Evolutionary conservation across 2,888 invertebrate species (phyloP), one percentile per base, ranked within the genome.

Genomic region (Pristionchus entomophagus): DNA sequence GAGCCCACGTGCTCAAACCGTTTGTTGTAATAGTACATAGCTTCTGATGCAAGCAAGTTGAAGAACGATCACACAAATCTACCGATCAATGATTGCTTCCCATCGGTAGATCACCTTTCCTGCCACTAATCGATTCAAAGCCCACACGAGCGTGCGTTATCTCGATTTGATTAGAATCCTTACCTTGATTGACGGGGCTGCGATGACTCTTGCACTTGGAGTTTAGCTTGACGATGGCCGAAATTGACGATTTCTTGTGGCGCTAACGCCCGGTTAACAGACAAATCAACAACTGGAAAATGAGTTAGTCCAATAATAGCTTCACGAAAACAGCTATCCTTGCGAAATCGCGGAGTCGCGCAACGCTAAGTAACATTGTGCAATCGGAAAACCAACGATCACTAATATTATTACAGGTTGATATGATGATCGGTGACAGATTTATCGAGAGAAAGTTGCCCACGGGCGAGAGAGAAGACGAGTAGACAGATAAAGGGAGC

Each of bases 221-320:
- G 22, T 41, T n/a, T 73, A 73, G 69, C 69, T 41, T 26, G 69
- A 73, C 41, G 22, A n/a, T 5, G 69, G 41, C 41, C n/a, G n/a
- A n/a, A n/a, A n/a, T n/a, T n/a, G n/a, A n/a, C n/a, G n/a, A n/a
- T n/a, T n/a, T n/a, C n/a, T n/a, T n/a, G n/a, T n/a, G n/a, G n/a
- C n/a, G n/a, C n/a, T n/a, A n/a, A n/a, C n/a, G n/a, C n/a, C n/a
- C n/a, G n/a, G n/a, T 73, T n/a, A 73, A 41, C 69, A 73, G 69
- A 73, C 41, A 73, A 73, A 73, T 73, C 69, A 73, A 73, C 69
- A 73, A 73, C 69, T 73, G 69, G 41, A 73, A 73, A 41, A 26
- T 14, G 17, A 35, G 22, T 59, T 59, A 22, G 69, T 17, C 38
- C 41, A 73, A 38, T 5, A 6, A 73, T 3, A 22, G 69, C n/a